Evolutionary conservation across 2,888 invertebrate genomes (phyloP), one percentile per base, ranked within the genome.

Genomic region (Abrostola triplasia): DNA sequence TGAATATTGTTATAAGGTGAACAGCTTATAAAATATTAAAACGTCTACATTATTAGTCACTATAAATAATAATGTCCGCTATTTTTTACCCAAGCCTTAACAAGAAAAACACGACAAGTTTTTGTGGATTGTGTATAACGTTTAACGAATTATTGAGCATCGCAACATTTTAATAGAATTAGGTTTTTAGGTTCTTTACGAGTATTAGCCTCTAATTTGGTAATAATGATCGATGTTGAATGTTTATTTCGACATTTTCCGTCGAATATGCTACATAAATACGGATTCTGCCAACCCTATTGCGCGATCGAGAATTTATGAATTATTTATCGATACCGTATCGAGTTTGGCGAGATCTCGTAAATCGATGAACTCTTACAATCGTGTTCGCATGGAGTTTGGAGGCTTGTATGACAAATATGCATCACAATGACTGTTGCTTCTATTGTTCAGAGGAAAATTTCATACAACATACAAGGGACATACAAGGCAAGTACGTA

Each of bases 311-410:
- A 85, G 80, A 81, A 63, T 83, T 89, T 86, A 92, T 93, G 89
- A 91, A 93, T 92, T 83, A 92, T 93, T 90, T 86, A 92, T 89
- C 75, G 81, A 82, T 82, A 84, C 85, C 76, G 90, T 89, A 90
- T 89, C 88, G 86, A 81, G 89, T 91, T 91, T 88, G 89, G 88
- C 83, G 86, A 86, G 88, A 91, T 92, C 90, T 90, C 88, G 89
- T 86, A 88, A 91, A 88, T 85, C 86, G 88, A 91, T 90, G 87
- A 83, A 84, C 79, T 84, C 83, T 86, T 84, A 86, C 88, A 87
- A 85, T 24, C 24, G 84, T 84, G 87, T 83, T 80, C 77, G 84
- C 80, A 62, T 84, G 79, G 86, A 83, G 85, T 87, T 79, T 59
- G 56, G 49, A 68, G 66, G 54, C 65, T 56, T 49, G n/a, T 50